Evolutionary conservation across 2,888 invertebrate species (phyloP).

Genomic region (Folsomia candida): DNA sequence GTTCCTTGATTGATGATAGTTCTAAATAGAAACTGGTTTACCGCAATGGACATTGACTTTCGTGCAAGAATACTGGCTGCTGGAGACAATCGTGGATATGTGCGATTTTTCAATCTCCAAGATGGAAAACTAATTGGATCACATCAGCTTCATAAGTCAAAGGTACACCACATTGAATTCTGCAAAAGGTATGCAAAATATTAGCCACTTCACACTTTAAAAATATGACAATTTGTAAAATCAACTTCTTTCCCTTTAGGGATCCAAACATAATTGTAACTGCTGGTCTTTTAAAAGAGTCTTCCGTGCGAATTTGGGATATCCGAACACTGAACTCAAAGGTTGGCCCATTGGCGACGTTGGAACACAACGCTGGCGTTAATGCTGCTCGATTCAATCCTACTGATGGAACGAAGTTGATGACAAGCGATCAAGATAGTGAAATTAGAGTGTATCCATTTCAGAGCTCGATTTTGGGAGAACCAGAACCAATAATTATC

Average conservation of each 20-base stretch:
- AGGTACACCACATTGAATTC: constrained; percentile 48
- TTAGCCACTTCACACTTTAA: too few species aligned
- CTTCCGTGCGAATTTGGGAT: constrained; percentile 43
- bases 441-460: constrained; percentile 44
- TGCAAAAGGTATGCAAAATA: constrained; percentile 32
- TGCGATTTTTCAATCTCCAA: constrained; percentile 23
- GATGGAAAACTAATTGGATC: constrained; percentile 24
- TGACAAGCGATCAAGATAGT: constrained; percentile 47
- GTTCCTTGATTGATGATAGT: background rate
- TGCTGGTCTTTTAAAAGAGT: constrained; percentile 9
- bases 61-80: constrained; percentile 17
- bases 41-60: constrained; percentile 41
- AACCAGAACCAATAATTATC: constrained; percentile 21
- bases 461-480: constrained; percentile 25
- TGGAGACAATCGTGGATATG: constrained; percentile 35
- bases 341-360: background rate
- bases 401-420: constrained; percentile 37
- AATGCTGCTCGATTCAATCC: constrained; percentile 43
- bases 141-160: constrained; percentile 34
- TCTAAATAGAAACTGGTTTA: constrained; percentile 41
- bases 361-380: constrained; percentile 31
- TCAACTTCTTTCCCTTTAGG: too few species aligned
- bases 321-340: constrained; percentile 33
- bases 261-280: constrained; percentile 42
- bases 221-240: too few species aligned